Base-by-base conservation (phyloP, 2,113 vertebrate genomes). In the Lophura nycthemera region DNA sequence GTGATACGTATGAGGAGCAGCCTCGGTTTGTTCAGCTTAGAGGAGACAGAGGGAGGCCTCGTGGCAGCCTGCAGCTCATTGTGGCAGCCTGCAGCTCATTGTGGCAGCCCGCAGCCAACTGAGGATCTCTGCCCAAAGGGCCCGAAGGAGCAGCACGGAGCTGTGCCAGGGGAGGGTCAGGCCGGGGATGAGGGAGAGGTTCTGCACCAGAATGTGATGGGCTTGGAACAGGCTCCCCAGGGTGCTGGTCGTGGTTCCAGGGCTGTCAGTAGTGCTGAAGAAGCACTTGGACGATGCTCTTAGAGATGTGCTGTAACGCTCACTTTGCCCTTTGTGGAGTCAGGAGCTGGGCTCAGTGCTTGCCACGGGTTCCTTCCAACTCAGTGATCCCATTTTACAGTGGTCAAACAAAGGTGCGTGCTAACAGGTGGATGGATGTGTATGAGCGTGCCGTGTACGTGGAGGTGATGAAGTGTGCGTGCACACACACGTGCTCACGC, bases 401-500 rank as follows among this genome's bases (percentile, higher is more conserved):
- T 32, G 65, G 70, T 16, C 15, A 36, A 9, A 36, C 17, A 3
- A 5, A 45, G 61, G 57, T 16, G 67, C 9, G 57, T 16, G 67
- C 9, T 8, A 13, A 3, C 15, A 25, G 24, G 1, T 11, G 40
- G 13, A 11, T 60, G 50, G 34, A 30, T 21, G 2, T 2, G 9
- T n/a, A 11, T 40, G 7, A 27, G 61, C 40, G 17, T 74, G 30
- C 32, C 24, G 20, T 19, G 32, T 13, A 22, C 32, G 27, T 24
- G 43, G 72, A 29, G 61, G 61, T 16, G 10, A 12, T 40, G 10
- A 18, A 18, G 11, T 11, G 36, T 24, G 42, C 30, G 9, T 43
- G 50, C 75, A 42, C 24, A 1, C 57, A 25, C 63, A 8, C 18
- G 12, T 14, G 4, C 19, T 10, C 6, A 0, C 20, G 7, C 48